phyloP scores from a whole-genome alignment of 2,888 invertebrate species.

The Heteromurus nitidus region DNA sequence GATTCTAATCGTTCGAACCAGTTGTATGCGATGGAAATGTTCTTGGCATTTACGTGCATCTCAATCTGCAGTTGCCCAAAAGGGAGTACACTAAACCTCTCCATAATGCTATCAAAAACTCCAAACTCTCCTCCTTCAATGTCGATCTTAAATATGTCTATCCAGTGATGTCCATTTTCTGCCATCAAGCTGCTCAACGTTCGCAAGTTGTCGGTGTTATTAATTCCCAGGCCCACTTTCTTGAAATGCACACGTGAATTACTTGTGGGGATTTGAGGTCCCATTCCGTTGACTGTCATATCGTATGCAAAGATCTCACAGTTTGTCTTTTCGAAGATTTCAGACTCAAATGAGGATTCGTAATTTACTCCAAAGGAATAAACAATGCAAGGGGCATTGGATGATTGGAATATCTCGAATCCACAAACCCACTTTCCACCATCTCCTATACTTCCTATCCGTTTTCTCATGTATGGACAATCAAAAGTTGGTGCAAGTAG shows the following conservation, averaged over 20 bases:
- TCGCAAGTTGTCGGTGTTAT: not conserved
- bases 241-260: constrained; percentile 19
- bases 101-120: not conserved
- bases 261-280: not conserved
- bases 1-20: constrained; percentile 35
- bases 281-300: constrained; percentile 29
- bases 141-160: constrained; percentile 27
- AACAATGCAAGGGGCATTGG: constrained; percentile 12
- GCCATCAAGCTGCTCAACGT: constrained; percentile 18
- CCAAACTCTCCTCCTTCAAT: constrained; percentile 29
- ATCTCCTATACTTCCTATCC: constrained; percentile 23
- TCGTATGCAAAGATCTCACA: constrained; percentile 52
- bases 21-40: constrained; percentile 21
- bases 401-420: not conserved
- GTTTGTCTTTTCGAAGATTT: constrained; percentile 29
- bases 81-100: not conserved
- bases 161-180: constrained; percentile 20
- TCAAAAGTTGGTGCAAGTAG: constrained; percentile 18
- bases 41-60: constrained; percentile 25
- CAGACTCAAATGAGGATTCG: constrained; percentile 49
- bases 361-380: constrained; percentile 47
- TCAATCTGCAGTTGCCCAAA: constrained; percentile 24
- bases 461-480: constrained; percentile 3
- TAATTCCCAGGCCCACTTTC: constrained; percentile 9
- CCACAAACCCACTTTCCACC: constrained; percentile 34